phyloP scores from a whole-genome alignment of 2,113 vertebrate species.

The Hirundichthys speculiger region DNA sequence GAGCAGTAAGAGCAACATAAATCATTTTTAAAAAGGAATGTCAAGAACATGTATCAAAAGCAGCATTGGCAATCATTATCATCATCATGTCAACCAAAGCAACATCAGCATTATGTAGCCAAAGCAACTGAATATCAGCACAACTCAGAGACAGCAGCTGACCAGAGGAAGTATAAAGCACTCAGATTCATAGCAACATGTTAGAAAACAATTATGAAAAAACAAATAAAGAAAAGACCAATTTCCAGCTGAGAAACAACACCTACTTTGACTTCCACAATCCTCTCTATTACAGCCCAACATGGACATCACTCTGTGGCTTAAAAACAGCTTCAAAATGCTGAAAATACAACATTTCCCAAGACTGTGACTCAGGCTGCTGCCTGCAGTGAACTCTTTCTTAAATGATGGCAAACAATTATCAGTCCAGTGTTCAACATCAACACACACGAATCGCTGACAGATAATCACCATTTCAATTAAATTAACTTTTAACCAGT shows the following conservation, averaged over 20 bases:
- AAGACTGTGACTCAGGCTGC: too few relatives aligned
- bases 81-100: conserved; percentile 47
- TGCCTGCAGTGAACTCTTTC: conserved; percentile 14
- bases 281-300: background rate
- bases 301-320: background rate
- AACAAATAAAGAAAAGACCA: background rate
- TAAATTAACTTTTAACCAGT: too few relatives aligned
- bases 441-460: conserved; percentile 4
- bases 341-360: background rate
- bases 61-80: conserved; percentile 36
- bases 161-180: conserved; percentile 51
- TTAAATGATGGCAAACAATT: background rate
- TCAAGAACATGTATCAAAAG: conserved; percentile 28
- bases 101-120: conserved; percentile 27
- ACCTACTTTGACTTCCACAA: background rate
- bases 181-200: conserved; percentile 22
- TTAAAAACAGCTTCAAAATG: background rate
- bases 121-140: conserved; percentile 45
- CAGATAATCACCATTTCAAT: too few relatives aligned
- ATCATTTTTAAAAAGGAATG: conserved; percentile 26
- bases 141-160: conserved; percentile 50
- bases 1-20: conserved; percentile 27
- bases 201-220: background rate
- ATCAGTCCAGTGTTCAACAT: background rate
- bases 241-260: conserved; percentile 14